Percentiles rank a stretch among this genome's conserved stretches.
Conservation (phyloP, 2,797 vertebrate species). For the Chelon labrosus region DNA sequence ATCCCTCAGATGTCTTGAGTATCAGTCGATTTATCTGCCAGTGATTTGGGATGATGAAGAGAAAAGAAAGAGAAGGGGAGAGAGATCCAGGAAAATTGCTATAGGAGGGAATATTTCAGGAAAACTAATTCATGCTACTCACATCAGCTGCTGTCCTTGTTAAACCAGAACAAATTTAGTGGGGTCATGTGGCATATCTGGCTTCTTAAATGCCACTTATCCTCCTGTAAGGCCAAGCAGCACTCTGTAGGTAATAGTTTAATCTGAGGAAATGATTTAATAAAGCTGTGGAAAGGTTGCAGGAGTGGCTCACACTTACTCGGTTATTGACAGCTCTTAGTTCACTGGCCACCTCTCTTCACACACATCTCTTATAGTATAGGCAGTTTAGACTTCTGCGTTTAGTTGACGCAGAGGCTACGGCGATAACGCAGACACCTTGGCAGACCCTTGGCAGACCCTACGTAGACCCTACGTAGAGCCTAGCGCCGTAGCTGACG, state of each 20-base stretch:
- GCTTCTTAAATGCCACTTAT: constrained; percentile 46
- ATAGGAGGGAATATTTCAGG: background rate
- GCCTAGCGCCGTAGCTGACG: too few relatives aligned
- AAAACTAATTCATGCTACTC: constrained; percentile 6
- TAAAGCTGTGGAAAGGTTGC: constrained; percentile 19
- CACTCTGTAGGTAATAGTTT: constrained; percentile 28
- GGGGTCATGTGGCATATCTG: constrained; percentile 13
- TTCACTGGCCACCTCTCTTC: background rate
- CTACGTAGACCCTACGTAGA: too few relatives aligned
- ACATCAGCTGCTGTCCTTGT: background rate
- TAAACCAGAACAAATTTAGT: constrained; percentile 27
- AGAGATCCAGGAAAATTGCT: background rate
- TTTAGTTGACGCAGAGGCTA: too few relatives aligned
- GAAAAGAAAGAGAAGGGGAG: too few relatives aligned
- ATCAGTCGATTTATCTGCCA: constrained; percentile 7
- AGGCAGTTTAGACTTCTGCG: too few relatives aligned
- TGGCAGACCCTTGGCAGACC: too few relatives aligned
- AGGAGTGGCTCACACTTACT: constrained; percentile 15
- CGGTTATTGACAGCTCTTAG: constrained; percentile 22
- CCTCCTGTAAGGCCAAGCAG: constrained; percentile 20
- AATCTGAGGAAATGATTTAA: constrained; percentile 42
- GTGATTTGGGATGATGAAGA: constrained; percentile 28
- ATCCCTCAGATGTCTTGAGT: background rate
- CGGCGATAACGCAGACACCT: too few relatives aligned
- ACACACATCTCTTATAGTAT: background rate